Base-by-base conservation (phyloP, 2,797 vertebrate genomes). In the Semotilus atromaculatus region DNA sequence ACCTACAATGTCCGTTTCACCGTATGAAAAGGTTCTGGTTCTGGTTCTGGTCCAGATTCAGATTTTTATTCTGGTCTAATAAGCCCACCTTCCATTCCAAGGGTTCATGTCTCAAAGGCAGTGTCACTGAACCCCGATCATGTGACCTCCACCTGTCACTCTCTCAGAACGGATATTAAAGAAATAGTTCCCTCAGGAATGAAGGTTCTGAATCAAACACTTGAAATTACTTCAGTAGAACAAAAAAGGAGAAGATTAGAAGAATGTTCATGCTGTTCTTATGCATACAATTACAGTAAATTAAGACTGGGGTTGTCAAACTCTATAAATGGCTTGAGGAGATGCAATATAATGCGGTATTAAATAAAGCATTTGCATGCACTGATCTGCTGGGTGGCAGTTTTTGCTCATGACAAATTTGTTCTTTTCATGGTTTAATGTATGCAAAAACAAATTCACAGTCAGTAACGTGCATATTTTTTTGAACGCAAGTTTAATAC, bases 81-180 rank as follows among this genome's bases (percentile, higher is more conserved):
- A 62, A 62, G 9, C 23, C 3, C 58, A n/a, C 68, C 38, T 9
- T 51, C 29, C 81, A 51, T 82, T 74, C 60, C 82, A 43, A 70
- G 64, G 48, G 62, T 43, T 84, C 73, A 70, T 23, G 73, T 76
- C 72, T 76, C 82, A 38, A 40, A 66, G 29, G 43, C 43, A 4
- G 58, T 8, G 16, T 73, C 14, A 21, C 45, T 16, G 81, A 74
- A 38, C 9, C 26, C 26, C 4, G 70, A 26, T 34, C 74, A 58
- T 31, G 62, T 70, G 82, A 68, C 48, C 45, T 70, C 18, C 82
- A 84, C 74, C 74, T 84, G 74, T 84, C n/a, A 31, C n/a, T 55
- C 23, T 66, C 82, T 21, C 23, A 53, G 81, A 67, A 60, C 34
- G 29, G 23, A 58, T 29, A 5, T 40, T 55, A 29, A 40, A 71